These are phyloP conservation scores for Dinothrombium tinctorium DNA, from an alignment of 1,140 invertebrate genomes.

Conservation along the genomic window DNA sequence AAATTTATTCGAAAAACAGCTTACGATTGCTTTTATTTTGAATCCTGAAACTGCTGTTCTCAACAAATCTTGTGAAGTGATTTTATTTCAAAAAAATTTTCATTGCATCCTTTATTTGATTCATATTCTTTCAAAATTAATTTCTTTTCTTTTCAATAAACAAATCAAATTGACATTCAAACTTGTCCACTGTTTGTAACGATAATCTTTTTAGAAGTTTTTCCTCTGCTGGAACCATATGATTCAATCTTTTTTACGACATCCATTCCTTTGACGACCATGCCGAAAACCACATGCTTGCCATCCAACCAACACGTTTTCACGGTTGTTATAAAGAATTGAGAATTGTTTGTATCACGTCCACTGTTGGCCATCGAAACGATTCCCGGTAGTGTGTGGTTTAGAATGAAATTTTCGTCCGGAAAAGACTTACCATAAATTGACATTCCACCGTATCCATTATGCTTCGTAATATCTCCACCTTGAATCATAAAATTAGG, in stretches of 20 bases:
- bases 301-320: conserved; percentile 79
- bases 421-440: conserved; percentile 25
- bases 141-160: too few species aligned
- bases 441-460: conserved; percentile 56
- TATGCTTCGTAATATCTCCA: conserved; percentile 64
- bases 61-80: too few species aligned
- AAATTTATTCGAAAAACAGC: too few species aligned
- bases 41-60: too few species aligned
- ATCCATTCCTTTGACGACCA: conserved; percentile 74
- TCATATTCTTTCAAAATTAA: too few species aligned
- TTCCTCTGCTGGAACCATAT: conserved; percentile 23
- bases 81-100: too few species aligned
- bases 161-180: conserved; percentile 17
- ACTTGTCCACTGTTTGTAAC: conserved; percentile 26
- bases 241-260: conserved; percentile 54
- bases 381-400: conserved; percentile 21
- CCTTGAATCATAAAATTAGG: conserved; percentile 18
- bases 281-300: conserved; percentile 32
- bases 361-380: conserved; percentile 67
- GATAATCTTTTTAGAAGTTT: conserved; percentile 19
- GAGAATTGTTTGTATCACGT: conserved; percentile 74
- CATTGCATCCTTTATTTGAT: too few species aligned
- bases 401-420: conserved; percentile 27
- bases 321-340: conserved; percentile 81
- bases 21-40: too few species aligned